Percentiles rank a stretch among this genome's conserved stretches.
Conservation (phyloP, 2,888 invertebrate genomes). For the Helicoverpa assulta region DNA sequence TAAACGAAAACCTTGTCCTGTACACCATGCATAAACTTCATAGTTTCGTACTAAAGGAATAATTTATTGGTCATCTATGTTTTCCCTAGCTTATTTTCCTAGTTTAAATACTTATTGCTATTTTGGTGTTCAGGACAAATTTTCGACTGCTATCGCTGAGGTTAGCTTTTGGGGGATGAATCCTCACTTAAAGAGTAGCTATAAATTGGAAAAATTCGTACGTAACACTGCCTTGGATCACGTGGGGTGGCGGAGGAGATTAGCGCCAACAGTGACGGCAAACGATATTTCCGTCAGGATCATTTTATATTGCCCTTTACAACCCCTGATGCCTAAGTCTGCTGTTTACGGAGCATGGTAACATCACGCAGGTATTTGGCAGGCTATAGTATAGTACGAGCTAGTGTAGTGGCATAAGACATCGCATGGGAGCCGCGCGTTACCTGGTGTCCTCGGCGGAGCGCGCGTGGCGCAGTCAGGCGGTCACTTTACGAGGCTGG, state of each 20-base stretch:
- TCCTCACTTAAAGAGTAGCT: too few species aligned
- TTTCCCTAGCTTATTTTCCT: neutral
- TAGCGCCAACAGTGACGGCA: too few species aligned
- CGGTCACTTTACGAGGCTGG: conserved; percentile 90
- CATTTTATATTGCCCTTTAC: too few species aligned
- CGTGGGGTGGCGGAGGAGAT: too few species aligned
- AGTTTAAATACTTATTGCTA: neutral
- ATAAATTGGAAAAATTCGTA: too few species aligned
- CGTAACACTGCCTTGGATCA: too few species aligned
- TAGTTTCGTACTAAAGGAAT: neutral
- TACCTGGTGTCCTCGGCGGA: conserved; percentile 48
- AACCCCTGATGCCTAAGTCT: too few species aligned
- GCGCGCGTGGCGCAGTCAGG: conserved; percentile 74
- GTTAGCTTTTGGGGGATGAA: neutral
- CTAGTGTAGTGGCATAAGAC: neutral
- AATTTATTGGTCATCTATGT: neutral
- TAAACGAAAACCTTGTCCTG: neutral
- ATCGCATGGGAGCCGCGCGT: conserved; percentile 21
- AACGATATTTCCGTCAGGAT: too few species aligned
- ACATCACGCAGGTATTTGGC: too few species aligned
- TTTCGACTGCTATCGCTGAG: neutral
- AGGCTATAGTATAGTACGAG: neutral
- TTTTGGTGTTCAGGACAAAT: neutral
- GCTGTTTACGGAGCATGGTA: too few species aligned
- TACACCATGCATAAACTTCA: neutral